A percentile compares a stretch with the other conserved stretches of the same genome.
Conservation (phyloP, 2,113 vertebrate genomes). For the Drymodes brunneopygia region DNA sequence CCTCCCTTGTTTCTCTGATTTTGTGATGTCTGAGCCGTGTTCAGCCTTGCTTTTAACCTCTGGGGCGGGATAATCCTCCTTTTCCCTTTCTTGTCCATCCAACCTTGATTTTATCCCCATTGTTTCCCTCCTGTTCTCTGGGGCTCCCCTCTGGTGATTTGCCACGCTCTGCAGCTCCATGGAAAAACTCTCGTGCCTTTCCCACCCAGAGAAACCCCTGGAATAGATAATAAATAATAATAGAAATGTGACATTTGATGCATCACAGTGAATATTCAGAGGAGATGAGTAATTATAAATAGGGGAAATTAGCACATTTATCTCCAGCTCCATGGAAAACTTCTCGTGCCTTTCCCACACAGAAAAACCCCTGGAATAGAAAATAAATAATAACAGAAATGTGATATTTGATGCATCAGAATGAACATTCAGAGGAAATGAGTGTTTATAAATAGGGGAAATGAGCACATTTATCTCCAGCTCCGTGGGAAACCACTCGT, state of each 20-base stretch:
- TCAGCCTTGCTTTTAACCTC: not conserved
- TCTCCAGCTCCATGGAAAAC: no score
- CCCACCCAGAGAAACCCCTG: not conserved
- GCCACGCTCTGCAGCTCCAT: not conserved
- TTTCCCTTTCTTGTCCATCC: not conserved
- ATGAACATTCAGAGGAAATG: no score
- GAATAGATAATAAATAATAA: not conserved
- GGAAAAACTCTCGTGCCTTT: not conserved
- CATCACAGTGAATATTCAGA: no score
- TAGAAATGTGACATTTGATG: no score
- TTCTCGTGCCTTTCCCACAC: no score
- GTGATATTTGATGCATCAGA: no score
- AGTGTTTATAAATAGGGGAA: no score
- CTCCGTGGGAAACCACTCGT: no score
- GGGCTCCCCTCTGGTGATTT: not conserved
- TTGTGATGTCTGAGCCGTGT: accelerated
- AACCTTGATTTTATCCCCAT: not conserved
- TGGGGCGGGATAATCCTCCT: not conserved
- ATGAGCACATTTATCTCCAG: no score
- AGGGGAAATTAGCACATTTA: no score
- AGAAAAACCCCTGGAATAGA: no score
- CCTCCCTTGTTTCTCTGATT: not conserved
- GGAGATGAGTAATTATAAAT: no score
- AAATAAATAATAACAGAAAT: not conserved
- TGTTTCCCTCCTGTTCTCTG: not conserved